A percentile compares a stretch with the other conserved stretches of the same genome.
phyloP scores from a whole-genome alignment of 2,888 invertebrate genomes.

The Lepidonotus clava region DNA sequence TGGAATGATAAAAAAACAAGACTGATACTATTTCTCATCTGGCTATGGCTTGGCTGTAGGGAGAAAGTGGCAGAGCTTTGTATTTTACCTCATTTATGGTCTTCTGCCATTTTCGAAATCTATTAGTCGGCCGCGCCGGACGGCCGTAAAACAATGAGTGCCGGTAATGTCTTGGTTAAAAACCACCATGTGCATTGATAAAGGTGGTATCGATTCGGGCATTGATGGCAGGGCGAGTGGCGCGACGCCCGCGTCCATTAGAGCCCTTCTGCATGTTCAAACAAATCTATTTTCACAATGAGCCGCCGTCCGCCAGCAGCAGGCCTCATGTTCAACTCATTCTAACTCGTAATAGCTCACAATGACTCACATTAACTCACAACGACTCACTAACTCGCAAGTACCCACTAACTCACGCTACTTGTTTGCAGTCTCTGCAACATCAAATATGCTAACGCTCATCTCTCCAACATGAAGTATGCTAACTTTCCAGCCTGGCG shows the following conservation, averaged over 20 bases:
- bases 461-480: too few species aligned
- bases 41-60: conserved; percentile 13
- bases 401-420: too few species aligned
- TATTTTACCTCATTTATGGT: conserved; percentile 39
- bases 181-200: conserved; percentile 21
- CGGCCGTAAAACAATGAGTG: conserved; percentile 23
- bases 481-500: too few species aligned
- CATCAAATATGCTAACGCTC: too few species aligned
- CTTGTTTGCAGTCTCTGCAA: too few species aligned
- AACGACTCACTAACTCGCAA: too few species aligned
- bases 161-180: conserved; percentile 11
- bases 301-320: background rate
- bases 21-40: conserved; percentile 35
- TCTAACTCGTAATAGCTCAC: too few species aligned
- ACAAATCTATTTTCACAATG: background rate
- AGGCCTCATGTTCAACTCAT: too few species aligned
- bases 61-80: conserved; percentile 16
- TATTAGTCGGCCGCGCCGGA: conserved; percentile 30
- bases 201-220: conserved; percentile 18
- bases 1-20: background rate
- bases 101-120: conserved; percentile 19
- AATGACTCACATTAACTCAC: too few species aligned
- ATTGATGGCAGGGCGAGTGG: background rate
- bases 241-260: background rate
- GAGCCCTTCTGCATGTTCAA: conserved; percentile 1